Base-by-base conservation (phyloP, 2,888 invertebrate species). In the Macrosoma leucophasiata region DNA sequence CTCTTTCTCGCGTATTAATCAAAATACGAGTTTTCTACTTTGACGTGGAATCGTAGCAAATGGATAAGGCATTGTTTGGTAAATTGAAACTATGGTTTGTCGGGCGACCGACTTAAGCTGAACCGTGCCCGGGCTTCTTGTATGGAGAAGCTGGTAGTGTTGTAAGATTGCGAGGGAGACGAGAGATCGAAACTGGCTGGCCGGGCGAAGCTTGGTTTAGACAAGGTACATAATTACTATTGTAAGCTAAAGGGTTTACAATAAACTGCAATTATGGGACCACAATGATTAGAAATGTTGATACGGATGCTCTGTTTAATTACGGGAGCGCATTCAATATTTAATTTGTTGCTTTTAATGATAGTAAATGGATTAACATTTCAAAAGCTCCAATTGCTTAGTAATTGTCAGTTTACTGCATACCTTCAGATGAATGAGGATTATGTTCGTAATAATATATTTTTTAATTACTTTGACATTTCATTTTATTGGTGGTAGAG, bases 21-120 rank as follows among this genome's bases (percentile, higher is more conserved):
- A 84, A 81, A 82, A 82, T 79, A 78, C 72, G 62, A 71, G 75
- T 74, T 73, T 72, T 76, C 76, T 73, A 77, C 78, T 81, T 82
- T 84, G 82, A 82, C 84, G 76, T 75, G 62, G 79, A 79, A 73
- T 78, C 71, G 72, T 68, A 71, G 81, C 73, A 77, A 81, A 81
- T 82, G 82, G 84, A 81, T 82, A 82, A 78, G 81, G 78, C 65
- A 81, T 84, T 84, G 84, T 84, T 77, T 77, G 64, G 70, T 72
- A 82, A 82, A 82, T 84, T 82, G 82, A 81, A 82, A 81, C 76
- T 74, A 76, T 74, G 69, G 74, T 69, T 72, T 61, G 60, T 53
- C 55, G 67, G 58, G 56, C 60, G 61, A 43, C 78, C 67, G 58
- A 48, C 48, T 25, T 63, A 55, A 41, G 50, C 36, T 57, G 79